A percentile compares a stretch with the other conserved stretches of the same genome.
These are phyloP conservation scores for Antheraea pernyi DNA, from an alignment of 1,140 invertebrate genomes.

Conservation along the genomic window DNA sequence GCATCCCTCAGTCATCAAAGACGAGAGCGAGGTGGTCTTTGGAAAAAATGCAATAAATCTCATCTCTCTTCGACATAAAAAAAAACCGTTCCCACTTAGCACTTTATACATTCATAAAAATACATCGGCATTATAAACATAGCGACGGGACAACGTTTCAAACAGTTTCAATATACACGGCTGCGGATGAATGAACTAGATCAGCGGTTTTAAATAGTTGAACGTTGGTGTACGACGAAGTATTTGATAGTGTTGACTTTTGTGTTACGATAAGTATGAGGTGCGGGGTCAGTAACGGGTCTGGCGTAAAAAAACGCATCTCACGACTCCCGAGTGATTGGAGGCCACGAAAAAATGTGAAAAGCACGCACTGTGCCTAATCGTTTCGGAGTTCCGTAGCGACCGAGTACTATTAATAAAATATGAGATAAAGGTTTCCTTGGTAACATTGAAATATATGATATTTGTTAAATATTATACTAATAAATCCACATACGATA, in stretches of 20 bases:
- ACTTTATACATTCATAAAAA: slow-evolving; percentile 44
- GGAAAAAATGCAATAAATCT: slow-evolving; percentile 54
- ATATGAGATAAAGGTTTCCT: no score
- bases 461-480: no score
- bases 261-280: slow-evolving; percentile 26
- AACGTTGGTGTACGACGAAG: slow-evolving; percentile 34
- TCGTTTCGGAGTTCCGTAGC: slow-evolving; percentile 6
- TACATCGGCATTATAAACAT: slow-evolving; percentile 26
- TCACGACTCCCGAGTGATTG: slow-evolving; percentile 57
- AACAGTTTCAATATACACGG: slow-evolving; percentile 21
- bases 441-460: no score
- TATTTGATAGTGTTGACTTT: slow-evolving; percentile 20
- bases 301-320: slow-evolving; percentile 51
- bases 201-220: neutral
- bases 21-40: slow-evolving; percentile 51
- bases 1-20: slow-evolving; percentile 42
- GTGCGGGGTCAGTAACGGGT: slow-evolving; percentile 46
- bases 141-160: slow-evolving; percentile 11
- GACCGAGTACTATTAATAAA: neutral
- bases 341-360: slow-evolving; percentile 38
- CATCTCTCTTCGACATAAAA: slow-evolving; percentile 36
- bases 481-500: no score
- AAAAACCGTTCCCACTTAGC: slow-evolving; percentile 45
- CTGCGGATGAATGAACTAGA: neutral
- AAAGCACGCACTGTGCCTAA: slow-evolving; percentile 22